These are phyloP conservation scores for Okapia johnstoni DNA, from an alignment of 2,113 vertebrate species.

Conservation along the genomic window DNA sequence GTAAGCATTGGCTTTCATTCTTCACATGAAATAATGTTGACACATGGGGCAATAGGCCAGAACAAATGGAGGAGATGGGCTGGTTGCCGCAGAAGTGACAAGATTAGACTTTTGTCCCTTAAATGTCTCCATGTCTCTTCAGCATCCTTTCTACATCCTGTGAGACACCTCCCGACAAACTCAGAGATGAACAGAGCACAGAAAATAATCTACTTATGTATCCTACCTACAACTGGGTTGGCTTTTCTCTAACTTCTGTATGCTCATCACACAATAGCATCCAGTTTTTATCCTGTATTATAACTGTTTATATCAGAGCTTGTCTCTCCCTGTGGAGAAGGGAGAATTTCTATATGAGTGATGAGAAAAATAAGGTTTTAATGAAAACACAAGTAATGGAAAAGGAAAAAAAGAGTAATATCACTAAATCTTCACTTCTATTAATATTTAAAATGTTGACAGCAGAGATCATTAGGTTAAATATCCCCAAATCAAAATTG, in stretches of 20 bases:
- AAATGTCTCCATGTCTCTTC: fast-evolving
- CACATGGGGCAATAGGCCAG: fast-evolving
- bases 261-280: fast-evolving
- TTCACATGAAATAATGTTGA: not conserved
- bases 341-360: not conserved
- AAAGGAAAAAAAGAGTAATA: not conserved
- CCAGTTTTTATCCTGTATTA: not conserved
- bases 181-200: not conserved
- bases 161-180: not conserved
- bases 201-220: not conserved
- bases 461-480: not conserved
- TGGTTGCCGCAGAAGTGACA: not conserved
- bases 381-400: not conserved
- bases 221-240: not conserved
- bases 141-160: not conserved
- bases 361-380: not conserved
- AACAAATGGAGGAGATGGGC: too few species aligned
- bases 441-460: not conserved
- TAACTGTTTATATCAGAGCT: not conserved
- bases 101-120: not conserved
- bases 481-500: not conserved
- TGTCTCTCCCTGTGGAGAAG: not conserved
- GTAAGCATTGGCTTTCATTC: not conserved
- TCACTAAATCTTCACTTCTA: not conserved
- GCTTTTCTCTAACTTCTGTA: not conserved